These are phyloP conservation scores for Escarpia spicata DNA, from an alignment of 2,888 invertebrate genomes.

Conservation along the genomic window DNA sequence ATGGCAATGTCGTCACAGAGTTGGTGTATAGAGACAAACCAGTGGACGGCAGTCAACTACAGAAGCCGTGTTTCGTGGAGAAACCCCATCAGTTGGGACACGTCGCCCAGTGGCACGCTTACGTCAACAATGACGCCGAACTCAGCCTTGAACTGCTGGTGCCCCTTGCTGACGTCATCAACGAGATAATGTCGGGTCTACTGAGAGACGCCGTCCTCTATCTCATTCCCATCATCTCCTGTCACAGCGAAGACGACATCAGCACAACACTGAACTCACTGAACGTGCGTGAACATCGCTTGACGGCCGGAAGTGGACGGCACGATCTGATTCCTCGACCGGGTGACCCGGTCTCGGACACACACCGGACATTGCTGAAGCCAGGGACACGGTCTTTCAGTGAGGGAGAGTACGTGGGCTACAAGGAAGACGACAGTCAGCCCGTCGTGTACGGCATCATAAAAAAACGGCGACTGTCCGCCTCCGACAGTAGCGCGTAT, in stretches of 20 bases:
- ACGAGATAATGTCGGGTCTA: slow-evolving; percentile 37
- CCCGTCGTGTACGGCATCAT: slow-evolving; percentile 27
- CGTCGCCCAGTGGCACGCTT: slow-evolving; percentile 33
- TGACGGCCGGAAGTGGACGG: slow-evolving; percentile 13
- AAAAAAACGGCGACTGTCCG: background rate
- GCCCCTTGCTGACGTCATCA: slow-evolving; percentile 40
- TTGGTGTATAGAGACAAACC: slow-evolving; percentile 33
- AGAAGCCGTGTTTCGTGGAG: slow-evolving; percentile 39
- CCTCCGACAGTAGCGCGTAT: background rate
- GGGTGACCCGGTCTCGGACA: slow-evolving; percentile 33
- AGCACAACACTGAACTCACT: slow-evolving; percentile 36
- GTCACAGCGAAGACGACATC: slow-evolving; percentile 31
- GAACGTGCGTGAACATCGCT: slow-evolving; percentile 37
- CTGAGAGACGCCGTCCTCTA: slow-evolving; percentile 40
- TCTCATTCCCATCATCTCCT: slow-evolving; percentile 40
- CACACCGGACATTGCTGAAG: slow-evolving; percentile 26
- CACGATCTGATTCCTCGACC: slow-evolving; percentile 32
- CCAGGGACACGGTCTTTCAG: slow-evolving; percentile 26
- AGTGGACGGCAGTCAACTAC: slow-evolving; percentile 37
- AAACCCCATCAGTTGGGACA: slow-evolving; percentile 17
- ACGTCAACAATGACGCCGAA: slow-evolving; percentile 31
- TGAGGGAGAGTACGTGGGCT: slow-evolving; percentile 37
- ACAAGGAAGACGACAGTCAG: slow-evolving; percentile 18
- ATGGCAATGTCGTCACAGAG: slow-evolving; percentile 32
- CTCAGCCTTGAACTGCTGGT: slow-evolving; percentile 42